Conservation (phyloP, 37 sponge, comb jelly and placozoan species). For the Spongilla lacustris region DNA sequence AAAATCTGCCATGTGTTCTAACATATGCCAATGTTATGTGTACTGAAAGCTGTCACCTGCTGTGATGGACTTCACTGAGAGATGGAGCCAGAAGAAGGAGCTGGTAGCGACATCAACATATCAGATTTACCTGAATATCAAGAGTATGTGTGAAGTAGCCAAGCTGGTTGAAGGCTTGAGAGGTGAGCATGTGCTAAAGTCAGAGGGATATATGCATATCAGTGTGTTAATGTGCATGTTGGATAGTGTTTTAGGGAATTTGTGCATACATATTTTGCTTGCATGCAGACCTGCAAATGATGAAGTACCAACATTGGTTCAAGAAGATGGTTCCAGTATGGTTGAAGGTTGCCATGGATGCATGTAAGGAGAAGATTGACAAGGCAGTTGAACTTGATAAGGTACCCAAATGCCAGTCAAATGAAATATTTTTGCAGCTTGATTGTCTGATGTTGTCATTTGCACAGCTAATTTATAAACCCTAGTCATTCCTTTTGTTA, state of each 20-base stretch:
- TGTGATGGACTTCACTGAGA: neutral
- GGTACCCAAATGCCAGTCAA: neutral
- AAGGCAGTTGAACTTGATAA: slow-evolving; percentile 52
- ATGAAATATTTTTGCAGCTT: too few species aligned
- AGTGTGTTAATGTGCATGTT: too few species aligned
- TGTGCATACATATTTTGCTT: neutral
- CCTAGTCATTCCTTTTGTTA: too few species aligned
- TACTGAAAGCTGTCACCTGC: neutral
- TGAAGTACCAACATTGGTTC: slow-evolving; percentile 50
- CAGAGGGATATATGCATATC: too few species aligned
- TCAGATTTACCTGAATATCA: neutral
- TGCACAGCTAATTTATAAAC: too few species aligned
- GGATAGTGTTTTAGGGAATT: too few species aligned
- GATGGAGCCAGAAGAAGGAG: neutral
- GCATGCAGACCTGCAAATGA: neutral
- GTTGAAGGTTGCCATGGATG: slow-evolving; percentile 33
- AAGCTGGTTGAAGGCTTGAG: neutral
- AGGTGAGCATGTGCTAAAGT: neutral
- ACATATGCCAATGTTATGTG: too few species aligned
- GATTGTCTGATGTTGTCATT: too few species aligned
- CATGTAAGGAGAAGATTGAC: slow-evolving; percentile 19
- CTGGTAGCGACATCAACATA: neutral
- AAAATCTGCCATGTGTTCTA: too few species aligned
- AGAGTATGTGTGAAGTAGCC: neutral
- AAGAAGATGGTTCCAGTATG: slow-evolving; percentile 42